Percentiles rank a stretch among this genome's conserved stretches.
Conservation (phyloP, 1,140 invertebrate genomes). For the Platyscapa corneri region DNA sequence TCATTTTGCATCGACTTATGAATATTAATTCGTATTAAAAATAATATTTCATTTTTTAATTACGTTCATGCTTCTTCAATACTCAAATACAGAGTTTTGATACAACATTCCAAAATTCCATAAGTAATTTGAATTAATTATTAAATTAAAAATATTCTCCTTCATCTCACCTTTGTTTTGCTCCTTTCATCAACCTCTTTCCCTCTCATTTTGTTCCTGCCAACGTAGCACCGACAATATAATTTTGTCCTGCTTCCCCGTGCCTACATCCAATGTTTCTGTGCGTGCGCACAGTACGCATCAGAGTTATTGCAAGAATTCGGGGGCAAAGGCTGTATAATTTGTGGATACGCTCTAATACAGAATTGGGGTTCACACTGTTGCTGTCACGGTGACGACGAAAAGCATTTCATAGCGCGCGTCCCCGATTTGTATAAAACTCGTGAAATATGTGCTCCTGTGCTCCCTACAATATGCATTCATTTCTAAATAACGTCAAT, state of each 20-base stretch:
- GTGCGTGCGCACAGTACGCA: slow-evolving; percentile 49
- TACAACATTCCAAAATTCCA: too few relatives aligned
- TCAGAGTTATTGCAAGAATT: slow-evolving; percentile 62
- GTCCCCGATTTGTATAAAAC: slow-evolving; percentile 50
- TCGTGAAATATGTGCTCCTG: slow-evolving; percentile 54
- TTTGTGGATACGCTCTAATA: slow-evolving; percentile 51
- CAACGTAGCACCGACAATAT: slow-evolving; percentile 18
- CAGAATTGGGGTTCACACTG: slow-evolving; percentile 50
- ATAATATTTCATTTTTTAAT: not conserved
- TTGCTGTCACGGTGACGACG: not conserved
- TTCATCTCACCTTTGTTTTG: not conserved
- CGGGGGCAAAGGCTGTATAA: slow-evolving; percentile 53
- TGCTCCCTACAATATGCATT: slow-evolving; percentile 10
- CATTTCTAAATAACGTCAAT: not conserved
- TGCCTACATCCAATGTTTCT: slow-evolving; percentile 51
- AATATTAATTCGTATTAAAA: too few relatives aligned
- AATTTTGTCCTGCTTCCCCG: slow-evolving; percentile 19
- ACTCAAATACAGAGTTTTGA: not conserved
- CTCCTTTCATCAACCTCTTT: slow-evolving; percentile 16
- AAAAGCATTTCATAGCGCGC: slow-evolving; percentile 18
- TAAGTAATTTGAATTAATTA: not conserved
- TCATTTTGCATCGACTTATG: not conserved
- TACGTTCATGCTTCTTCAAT: too few relatives aligned
- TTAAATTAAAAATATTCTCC: not conserved
- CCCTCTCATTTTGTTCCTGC: not conserved